Conservation (phyloP, 2,113 vertebrate genomes). For the Butorides virescens region DNA sequence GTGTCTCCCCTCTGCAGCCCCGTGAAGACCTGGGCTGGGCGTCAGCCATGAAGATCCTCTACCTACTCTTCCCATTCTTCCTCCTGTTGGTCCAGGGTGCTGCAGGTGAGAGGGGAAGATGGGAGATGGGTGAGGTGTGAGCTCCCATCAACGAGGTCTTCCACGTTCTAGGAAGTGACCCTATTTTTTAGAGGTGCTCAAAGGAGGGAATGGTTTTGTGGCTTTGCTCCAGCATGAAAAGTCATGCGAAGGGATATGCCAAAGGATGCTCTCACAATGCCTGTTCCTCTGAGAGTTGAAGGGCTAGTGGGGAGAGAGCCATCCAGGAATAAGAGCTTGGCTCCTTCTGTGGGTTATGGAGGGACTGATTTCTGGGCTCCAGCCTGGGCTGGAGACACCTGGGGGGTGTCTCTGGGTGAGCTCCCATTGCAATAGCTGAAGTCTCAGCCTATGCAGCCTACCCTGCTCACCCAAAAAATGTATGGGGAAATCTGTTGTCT, state of each 20-base stretch:
- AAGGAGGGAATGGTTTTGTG: background rate
- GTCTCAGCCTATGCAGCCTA: background rate
- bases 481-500: background rate
- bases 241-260: too few relatives aligned
- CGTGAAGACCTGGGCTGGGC: fast-evolving
- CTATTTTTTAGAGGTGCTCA: background rate
- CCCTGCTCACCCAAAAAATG: background rate
- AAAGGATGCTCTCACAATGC: background rate
- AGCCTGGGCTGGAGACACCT: too few relatives aligned
- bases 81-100: background rate
- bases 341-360: background rate
- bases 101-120: background rate
- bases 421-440: background rate
- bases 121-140: background rate
- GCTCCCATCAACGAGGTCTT: background rate
- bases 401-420: background rate
- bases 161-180: background rate
- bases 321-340: background rate
- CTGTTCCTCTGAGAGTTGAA: background rate
- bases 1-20: background rate
- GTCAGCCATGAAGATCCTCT: background rate
- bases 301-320: background rate
- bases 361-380: background rate
- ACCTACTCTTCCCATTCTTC: background rate
- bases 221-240: background rate